Evolutionary conservation across 2,113 vertebrate species (phyloP).

Genomic region (Sinosuthora webbiana): DNA sequence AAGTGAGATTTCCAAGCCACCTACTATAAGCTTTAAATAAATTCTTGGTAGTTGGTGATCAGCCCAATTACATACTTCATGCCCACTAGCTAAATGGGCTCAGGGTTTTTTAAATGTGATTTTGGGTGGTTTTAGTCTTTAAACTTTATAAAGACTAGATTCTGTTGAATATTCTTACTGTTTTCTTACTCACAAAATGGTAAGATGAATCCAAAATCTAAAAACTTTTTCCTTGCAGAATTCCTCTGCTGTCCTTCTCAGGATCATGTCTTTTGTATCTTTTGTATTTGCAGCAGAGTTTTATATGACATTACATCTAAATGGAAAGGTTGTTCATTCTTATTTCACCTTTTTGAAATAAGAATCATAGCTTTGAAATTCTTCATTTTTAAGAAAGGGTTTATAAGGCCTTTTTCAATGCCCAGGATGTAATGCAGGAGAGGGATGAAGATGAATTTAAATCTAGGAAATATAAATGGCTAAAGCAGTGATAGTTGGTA

Average conservation of each 20-base stretch:
- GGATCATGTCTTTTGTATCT: not conserved
- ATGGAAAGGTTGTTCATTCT: not conserved
- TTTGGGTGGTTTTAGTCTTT: not conserved
- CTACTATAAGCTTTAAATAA: not conserved
- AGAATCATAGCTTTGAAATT: not conserved
- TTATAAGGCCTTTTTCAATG: not conserved
- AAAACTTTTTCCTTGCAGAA: not conserved
- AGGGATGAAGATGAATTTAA: not conserved
- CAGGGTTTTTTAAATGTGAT: accelerated
- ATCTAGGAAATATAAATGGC: not conserved
- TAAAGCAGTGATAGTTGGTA: not conserved
- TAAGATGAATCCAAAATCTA: not conserved
- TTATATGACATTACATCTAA: not conserved
- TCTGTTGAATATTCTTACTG: not conserved
- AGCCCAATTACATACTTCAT: accelerated
- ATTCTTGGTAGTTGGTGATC: not conserved
- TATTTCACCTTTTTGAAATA: not conserved
- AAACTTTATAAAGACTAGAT: not conserved
- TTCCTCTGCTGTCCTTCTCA: not conserved
- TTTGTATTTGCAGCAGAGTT: not conserved
- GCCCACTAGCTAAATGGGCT: not conserved
- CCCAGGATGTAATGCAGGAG: not conserved
- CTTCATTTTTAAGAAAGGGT: not conserved
- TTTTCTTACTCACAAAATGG: not conserved
- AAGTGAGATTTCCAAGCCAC: not conserved